A percentile compares a stretch with the other conserved stretches of the same genome.
Evolutionary conservation across 2,888 invertebrate genomes (phyloP).

Genomic region (Alloplasta piceator): DNA sequence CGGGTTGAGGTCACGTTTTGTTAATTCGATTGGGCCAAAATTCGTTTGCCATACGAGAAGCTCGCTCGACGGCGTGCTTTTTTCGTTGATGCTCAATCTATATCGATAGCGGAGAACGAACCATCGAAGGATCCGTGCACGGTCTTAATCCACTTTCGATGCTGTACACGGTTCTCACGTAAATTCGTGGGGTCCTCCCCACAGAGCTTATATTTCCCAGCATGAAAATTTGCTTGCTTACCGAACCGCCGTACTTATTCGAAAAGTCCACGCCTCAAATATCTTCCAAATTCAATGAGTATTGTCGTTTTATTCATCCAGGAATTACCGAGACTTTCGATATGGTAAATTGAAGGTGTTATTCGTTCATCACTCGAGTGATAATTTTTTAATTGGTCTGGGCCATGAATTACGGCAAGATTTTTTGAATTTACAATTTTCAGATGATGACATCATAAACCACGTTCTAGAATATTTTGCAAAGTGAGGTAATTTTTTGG

Average conservation of each 20-base stretch:
- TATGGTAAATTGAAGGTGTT: too few species aligned
- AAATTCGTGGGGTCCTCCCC: conserved; percentile 47
- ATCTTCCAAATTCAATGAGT: too few species aligned
- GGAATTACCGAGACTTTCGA: too few species aligned
- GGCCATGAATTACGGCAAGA: too few species aligned
- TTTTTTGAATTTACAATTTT: too few species aligned
- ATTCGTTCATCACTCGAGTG: too few species aligned
- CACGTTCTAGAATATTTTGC: too few species aligned
- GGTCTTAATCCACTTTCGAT: conserved; percentile 56
- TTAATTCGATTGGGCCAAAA: conserved; percentile 62
- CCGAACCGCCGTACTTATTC: not conserved
- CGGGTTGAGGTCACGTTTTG: conserved; percentile 58
- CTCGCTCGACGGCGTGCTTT: conserved; percentile 21
- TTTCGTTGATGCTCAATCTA: not conserved
- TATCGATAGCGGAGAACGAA: conserved; percentile 36
- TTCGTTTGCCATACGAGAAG: conserved; percentile 45
- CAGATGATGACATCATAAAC: too few species aligned
- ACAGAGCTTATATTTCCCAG: conserved; percentile 48
- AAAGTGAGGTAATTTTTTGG: too few species aligned
- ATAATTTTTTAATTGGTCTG: too few species aligned
- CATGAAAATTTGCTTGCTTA: conserved; percentile 44
- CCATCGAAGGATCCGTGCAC: not conserved
- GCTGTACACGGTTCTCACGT: conserved; percentile 60
- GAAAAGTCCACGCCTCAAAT: too few species aligned
- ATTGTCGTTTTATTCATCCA: too few species aligned